These are phyloP conservation scores for Eulemur rubriventer DNA, from an alignment of 2,797 vertebrate species.

Conservation along the genomic window DNA sequence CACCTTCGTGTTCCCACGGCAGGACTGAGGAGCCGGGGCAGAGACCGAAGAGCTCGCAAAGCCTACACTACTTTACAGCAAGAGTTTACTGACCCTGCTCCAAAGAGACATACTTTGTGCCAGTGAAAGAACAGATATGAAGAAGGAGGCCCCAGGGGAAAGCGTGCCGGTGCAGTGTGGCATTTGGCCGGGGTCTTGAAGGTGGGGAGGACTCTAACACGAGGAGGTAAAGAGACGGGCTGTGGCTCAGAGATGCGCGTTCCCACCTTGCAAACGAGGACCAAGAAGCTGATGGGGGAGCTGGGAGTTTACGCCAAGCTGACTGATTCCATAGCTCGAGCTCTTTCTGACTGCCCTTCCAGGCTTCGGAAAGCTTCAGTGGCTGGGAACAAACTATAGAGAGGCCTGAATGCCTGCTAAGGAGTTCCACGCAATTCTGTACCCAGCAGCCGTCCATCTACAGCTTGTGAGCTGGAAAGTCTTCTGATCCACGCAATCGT, in stretches of 20 bases:
- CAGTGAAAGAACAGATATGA: background rate
- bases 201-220: background rate
- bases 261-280: background rate
- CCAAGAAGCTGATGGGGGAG: background rate
- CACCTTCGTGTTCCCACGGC: background rate
- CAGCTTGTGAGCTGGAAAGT: background rate
- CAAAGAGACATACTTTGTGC: background rate
- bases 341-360: background rate
- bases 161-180: background rate
- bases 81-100: background rate
- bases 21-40: background rate
- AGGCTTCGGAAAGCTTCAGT: background rate
- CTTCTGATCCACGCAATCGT: background rate
- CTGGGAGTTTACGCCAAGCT: background rate
- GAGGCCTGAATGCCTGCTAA: background rate
- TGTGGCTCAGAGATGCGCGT: background rate
- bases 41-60: background rate
- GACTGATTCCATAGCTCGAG: background rate
- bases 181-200: background rate
- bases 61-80: background rate
- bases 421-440: background rate
- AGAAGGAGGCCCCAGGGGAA: background rate
- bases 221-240: background rate
- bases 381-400: background rate
- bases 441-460: background rate